These are phyloP conservation scores for Otis tarda DNA, from an alignment of 2,113 vertebrate species.

Conservation along the genomic window DNA sequence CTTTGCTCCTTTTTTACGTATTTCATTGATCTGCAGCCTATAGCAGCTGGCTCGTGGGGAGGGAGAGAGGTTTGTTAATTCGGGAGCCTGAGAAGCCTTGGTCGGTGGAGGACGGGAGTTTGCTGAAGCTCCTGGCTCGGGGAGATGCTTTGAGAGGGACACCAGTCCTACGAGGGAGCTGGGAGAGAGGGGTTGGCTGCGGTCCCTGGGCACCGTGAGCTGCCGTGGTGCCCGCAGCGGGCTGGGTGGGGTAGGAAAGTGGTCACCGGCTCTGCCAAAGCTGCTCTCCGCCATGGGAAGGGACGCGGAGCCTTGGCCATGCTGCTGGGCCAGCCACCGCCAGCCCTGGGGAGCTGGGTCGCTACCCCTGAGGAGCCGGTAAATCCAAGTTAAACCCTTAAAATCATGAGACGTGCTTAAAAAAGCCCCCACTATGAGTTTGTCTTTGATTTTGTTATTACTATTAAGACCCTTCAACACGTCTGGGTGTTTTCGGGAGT, in stretches of 20 bases:
- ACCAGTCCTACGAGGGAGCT: not conserved
- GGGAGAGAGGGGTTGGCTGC: not conserved
- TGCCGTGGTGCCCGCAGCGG: not conserved
- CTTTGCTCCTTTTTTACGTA: constrained; percentile 10
- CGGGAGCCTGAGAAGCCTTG: not conserved
- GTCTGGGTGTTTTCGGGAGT: not conserved
- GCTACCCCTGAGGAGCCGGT: not conserved
- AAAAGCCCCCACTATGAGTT: not conserved
- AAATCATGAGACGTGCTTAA: not conserved
- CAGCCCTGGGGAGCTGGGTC: accelerated
- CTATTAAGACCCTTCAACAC: not conserved
- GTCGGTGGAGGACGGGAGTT: not conserved
- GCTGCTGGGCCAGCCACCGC: not conserved
- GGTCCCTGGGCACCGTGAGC: too few relatives aligned
- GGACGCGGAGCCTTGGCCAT: not conserved
- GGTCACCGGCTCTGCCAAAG: not conserved
- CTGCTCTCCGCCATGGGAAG: not conserved
- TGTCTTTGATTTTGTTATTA: not conserved
- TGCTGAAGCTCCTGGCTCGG: not conserved
- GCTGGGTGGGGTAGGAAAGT: not conserved
- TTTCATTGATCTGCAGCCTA: not conserved
- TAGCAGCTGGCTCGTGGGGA: not conserved
- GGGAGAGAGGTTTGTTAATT: not conserved
- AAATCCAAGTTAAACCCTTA: not conserved
- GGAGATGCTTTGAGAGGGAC: not conserved